phyloP scores from a whole-genome alignment of 2,888 invertebrate genomes.

The Entomobrya proxima region DNA sequence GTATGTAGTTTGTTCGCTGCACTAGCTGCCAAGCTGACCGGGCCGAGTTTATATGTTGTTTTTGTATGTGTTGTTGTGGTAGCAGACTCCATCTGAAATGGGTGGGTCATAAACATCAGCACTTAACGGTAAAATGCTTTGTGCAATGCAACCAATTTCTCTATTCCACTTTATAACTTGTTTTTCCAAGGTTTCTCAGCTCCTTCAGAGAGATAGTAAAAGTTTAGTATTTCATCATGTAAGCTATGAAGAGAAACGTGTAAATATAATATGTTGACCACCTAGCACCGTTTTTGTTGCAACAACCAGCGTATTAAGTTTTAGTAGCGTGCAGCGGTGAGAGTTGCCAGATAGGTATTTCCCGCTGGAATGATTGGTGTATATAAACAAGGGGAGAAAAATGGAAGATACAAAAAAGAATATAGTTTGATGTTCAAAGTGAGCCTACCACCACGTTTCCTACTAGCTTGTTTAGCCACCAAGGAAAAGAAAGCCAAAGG shows the following conservation, averaged over 20 bases:
- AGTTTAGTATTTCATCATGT: no score
- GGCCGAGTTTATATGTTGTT: background rate
- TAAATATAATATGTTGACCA: no score
- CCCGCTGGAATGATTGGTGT: slow-evolving; percentile 14
- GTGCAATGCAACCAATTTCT: background rate
- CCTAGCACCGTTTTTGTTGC: background rate
- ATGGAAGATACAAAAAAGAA: background rate
- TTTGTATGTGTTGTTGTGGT: background rate
- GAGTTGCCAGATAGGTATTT: background rate
- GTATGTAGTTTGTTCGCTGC: no score
- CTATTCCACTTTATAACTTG: background rate
- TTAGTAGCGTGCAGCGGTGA: background rate
- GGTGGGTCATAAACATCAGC: slow-evolving; percentile 38
- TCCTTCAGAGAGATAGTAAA: background rate
- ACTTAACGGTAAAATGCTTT: slow-evolving; percentile 12
- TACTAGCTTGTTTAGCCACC: background rate
- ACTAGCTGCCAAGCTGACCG: no score
- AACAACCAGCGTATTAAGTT: no score
- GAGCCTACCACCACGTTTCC: no score
- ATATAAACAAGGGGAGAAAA: background rate
- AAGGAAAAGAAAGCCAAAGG: slow-evolving; percentile 14
- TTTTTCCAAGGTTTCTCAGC: background rate
- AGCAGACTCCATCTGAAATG: background rate
- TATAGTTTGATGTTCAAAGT: background rate
- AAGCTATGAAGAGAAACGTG: no score